Evolutionary conservation across 2,113 vertebrate genomes (phyloP).

Genomic region (Lynx canadensis): DNA sequence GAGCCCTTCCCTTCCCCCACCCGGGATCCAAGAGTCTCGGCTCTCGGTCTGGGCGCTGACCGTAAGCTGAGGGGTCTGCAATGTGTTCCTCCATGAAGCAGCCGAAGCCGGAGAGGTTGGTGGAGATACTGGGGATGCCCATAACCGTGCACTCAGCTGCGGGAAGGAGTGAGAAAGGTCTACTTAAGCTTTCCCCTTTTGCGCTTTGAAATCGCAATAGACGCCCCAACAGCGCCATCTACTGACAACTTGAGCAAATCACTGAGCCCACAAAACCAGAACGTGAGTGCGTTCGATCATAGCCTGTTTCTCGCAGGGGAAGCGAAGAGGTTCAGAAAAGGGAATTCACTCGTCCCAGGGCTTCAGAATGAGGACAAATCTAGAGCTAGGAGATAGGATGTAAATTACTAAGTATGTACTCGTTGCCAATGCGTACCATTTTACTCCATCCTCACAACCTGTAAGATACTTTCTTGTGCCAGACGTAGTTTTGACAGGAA

Average conservation of each 20-base stretch:
- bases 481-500: not conserved
- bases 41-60: constrained; percentile 77
- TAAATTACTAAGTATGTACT: not conserved
- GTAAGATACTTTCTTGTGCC: not conserved
- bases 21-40: not conserved
- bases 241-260: not conserved
- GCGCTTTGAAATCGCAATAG: not conserved
- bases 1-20: not conserved
- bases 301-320: not conserved
- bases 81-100: constrained; percentile 98
- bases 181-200: not conserved
- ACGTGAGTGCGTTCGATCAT: not conserved
- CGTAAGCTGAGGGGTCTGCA: constrained; percentile 93
- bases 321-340: not conserved
- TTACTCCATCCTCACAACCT: not conserved
- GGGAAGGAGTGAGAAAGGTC: not conserved
- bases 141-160: constrained; percentile 96
- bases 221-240: not conserved
- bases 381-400: not conserved
- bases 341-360: not conserved
- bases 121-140: constrained; percentile 95
- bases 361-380: not conserved
- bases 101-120: constrained; percentile 95
- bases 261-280: rapidly evolving
- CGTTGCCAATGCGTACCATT: not conserved